Conservation (phyloP, 2,888 invertebrate genomes). For the Aromia moschata region DNA sequence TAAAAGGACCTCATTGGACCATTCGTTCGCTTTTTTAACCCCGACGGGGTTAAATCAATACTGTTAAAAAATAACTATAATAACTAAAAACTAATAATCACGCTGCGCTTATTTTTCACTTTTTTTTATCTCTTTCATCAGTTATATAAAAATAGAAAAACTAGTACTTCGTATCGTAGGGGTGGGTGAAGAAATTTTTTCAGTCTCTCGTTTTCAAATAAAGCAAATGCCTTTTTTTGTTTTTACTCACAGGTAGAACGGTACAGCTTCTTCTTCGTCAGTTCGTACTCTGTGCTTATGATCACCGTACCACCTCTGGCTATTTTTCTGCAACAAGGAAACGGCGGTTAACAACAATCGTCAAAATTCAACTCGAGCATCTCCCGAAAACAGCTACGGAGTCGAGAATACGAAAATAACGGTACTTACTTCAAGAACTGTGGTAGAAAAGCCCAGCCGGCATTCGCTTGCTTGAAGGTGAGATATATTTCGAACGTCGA, state of each 20-base stretch:
- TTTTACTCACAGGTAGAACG: conserved; percentile 59
- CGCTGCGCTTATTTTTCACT: conserved; percentile 52
- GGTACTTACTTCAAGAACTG: conserved; percentile 87
- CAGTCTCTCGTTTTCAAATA: conserved; percentile 43
- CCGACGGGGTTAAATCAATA: conserved; percentile 39
- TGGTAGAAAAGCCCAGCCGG: conserved; percentile 88
- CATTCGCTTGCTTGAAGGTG: conserved; percentile 85
- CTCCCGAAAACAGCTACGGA: conserved; percentile 2
- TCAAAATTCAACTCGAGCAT: background rate
- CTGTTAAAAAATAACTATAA: conserved; percentile 39
- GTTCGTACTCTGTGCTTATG: conserved; percentile 86
- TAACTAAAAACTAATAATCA: conserved; percentile 54
- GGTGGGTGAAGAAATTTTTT: conserved; percentile 39
- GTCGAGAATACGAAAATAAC: conserved; percentile 22
- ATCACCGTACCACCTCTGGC: conserved; percentile 86
- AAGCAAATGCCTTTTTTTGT: conserved; percentile 23
- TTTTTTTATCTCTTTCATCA: conserved; percentile 49
- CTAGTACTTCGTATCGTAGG: conserved; percentile 40
- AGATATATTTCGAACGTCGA: conserved; percentile 92
- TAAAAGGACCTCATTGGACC: conserved; percentile 39
- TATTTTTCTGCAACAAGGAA: conserved; percentile 72
- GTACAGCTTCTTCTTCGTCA: conserved; percentile 91
- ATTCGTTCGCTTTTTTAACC: conserved; percentile 38
- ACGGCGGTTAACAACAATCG: conserved; percentile 22
- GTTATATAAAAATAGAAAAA: conserved; percentile 51